Conservation (phyloP, 2,888 invertebrate species). For the Heliconius cydno region DNA sequence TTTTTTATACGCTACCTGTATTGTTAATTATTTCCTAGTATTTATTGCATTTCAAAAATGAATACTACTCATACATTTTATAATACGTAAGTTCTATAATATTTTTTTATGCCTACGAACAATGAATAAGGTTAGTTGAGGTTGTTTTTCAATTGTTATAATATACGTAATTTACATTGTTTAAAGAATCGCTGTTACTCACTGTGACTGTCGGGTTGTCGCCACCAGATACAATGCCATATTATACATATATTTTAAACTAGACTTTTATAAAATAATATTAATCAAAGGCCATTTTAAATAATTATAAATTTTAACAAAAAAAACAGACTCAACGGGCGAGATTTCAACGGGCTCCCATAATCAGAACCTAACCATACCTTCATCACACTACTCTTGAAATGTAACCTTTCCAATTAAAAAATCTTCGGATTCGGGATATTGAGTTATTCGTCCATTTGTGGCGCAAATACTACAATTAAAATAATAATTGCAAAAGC, state of each 20-base stretch:
- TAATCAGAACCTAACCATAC: too few relatives aligned
- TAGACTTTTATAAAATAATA: too few relatives aligned
- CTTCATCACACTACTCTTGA: too few relatives aligned
- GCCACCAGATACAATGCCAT: constrained; percentile 31
- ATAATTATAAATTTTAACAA: too few relatives aligned
- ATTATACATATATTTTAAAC: constrained; percentile 6
- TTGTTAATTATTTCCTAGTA: background rate
- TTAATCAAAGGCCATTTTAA: too few relatives aligned
- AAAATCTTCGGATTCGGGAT: too few relatives aligned
- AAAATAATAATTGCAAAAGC: too few relatives aligned
- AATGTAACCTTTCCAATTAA: too few relatives aligned
- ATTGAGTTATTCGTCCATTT: too few relatives aligned
- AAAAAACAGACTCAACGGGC: too few relatives aligned
- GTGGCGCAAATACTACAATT: too few relatives aligned
- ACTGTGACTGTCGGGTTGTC: constrained; percentile 16
- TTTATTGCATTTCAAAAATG: constrained; percentile 8
- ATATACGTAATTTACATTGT: constrained; percentile 24
- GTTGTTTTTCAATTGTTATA: constrained; percentile 36
- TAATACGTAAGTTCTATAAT: background rate
- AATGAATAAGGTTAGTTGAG: constrained; percentile 1
- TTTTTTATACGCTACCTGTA: background rate
- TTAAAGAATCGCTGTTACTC: constrained; percentile 29
- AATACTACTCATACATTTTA: background rate
- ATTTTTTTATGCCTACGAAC: background rate
- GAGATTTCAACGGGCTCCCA: too few relatives aligned